Evolutionary conservation across 2,113 vertebrate species (phyloP), one percentile per base, ranked within the genome.

Genomic region (Gorsachius goisagi): DNA sequence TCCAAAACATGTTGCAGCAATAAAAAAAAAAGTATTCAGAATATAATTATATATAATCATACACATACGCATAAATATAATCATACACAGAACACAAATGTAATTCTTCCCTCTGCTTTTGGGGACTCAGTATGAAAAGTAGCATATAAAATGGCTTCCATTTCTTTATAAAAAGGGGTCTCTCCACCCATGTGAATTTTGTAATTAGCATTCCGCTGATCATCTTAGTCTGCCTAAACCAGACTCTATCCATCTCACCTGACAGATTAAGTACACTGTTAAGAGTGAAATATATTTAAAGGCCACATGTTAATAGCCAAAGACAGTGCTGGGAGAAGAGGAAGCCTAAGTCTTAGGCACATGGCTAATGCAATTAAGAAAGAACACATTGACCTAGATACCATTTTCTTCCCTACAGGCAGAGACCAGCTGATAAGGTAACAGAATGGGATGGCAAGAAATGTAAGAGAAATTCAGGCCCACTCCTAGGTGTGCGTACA

Each of bases 321-420:
- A 95, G 92, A 94, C 75, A 89, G 96, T 39, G 45, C 59, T 6
- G 23, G 78, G 53, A 97, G 89, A 63, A 92, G 84, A 75, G 77
- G 89, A 83, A 90, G 71, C 49, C 96, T 95, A 93, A 98, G 97
- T 93, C 96, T 85, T 60, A 81, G 92, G 75, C 98, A 98, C 98
- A 94, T 96, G 96, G 95, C 91, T 98, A 98, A 98, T 97, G 94
- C 97, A 94, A 96, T 98, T 96, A 98, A 95, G 93, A 97, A 95
- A 98, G 98, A 97, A 98, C 97, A 90, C 62, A 13, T 95, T 98
- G 97, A 98, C 97, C 97, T 84, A 84, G 81, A 96, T 95, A 89
- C 95, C n/a, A 23, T 79, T 83, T 93, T 60, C 63, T 93, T 73
- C 69, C 53, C 69, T 82, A 39, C 26, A 47, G 71, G 30, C 81